Conservation (phyloP, 1,140 invertebrate species). For the Gonioctena quinquepunctata region DNA sequence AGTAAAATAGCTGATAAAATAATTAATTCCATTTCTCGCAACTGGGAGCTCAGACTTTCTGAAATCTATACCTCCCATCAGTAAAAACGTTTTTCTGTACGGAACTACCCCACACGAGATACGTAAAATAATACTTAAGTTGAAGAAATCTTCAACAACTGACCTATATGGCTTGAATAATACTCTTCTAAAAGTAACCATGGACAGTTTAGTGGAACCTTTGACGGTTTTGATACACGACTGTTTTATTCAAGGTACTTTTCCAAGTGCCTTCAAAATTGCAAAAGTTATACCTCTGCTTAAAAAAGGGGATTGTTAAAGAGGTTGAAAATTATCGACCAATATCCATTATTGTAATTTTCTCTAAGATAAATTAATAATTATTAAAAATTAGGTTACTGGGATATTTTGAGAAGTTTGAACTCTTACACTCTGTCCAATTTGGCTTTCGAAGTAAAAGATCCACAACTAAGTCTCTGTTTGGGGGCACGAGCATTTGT, state of each 20-base stretch:
- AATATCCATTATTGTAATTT: no score
- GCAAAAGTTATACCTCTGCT: no score
- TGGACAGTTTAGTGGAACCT: slow-evolving; percentile 1
- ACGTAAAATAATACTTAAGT: neutral
- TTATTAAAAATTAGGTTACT: neutral
- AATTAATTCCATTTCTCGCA: no score
- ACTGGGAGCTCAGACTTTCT: neutral
- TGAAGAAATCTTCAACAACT: slow-evolving; percentile 1
- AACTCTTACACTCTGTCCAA: neutral
- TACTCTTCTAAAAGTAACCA: neutral
- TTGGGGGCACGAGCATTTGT: no score
- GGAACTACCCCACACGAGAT: neutral
- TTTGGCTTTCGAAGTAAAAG: slow-evolving; percentile 1
- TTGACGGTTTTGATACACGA: neutral
- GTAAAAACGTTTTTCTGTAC: neutral
- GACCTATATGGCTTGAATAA: slow-evolving; percentile 6
- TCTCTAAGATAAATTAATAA: no score
- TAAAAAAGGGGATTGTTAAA: no score
- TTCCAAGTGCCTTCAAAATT: no score
- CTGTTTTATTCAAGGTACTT: neutral
- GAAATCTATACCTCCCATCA: neutral
- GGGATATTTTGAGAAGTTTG: slow-evolving; percentile 3
- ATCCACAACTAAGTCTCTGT: no score
- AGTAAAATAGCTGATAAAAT: no score
- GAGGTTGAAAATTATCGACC: no score